Conservation (phyloP, 2,797 vertebrate species). For the Margarornis squamiger region DNA sequence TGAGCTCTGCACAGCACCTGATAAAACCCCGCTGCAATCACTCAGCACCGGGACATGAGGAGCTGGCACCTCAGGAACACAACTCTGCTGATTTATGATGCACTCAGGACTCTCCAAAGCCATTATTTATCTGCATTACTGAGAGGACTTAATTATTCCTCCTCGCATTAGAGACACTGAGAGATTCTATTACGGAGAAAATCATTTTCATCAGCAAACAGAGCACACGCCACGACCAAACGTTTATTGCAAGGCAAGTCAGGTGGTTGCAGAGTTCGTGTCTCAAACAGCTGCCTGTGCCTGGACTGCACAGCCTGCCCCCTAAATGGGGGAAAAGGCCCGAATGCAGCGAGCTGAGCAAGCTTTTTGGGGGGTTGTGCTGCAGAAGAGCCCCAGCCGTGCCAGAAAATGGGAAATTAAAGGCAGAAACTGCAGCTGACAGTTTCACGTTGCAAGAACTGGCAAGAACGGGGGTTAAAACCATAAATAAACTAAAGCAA, state of each 20-base stretch:
- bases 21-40: neutral
- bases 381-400: neutral
- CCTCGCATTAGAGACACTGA: constrained; percentile 5
- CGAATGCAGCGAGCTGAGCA: neutral
- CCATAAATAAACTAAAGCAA: neutral
- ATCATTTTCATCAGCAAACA: constrained; percentile 8
- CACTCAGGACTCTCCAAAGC: constrained; percentile 16
- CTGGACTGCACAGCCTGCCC: neutral
- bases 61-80: neutral
- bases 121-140: constrained; percentile 38
- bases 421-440: neutral
- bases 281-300: neutral
- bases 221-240: neutral
- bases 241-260: neutral
- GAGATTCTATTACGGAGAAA: neutral
- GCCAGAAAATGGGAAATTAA: neutral
- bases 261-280: neutral
- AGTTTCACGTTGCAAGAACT: neutral
- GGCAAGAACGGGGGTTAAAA: neutral
- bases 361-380: fast-evolving
- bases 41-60: neutral
- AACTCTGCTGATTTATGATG: neutral
- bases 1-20: neutral
- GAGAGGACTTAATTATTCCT: constrained; percentile 42
- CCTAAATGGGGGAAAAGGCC: fast-evolving